Base-by-base conservation (phyloP, 1,140 invertebrate species). In the Onthophagus taurus region DNA sequence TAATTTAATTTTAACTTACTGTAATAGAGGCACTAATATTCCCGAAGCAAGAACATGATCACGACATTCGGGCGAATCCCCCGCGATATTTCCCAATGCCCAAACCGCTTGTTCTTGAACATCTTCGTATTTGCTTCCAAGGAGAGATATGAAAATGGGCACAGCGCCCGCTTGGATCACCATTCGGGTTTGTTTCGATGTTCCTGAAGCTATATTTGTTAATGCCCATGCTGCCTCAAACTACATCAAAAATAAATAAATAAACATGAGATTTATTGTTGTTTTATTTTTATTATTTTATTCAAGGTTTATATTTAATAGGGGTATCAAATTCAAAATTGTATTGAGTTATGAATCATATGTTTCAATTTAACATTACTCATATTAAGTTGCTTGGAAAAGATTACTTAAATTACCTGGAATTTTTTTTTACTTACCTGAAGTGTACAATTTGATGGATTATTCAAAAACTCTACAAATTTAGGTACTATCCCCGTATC, bases 151-250 rank as follows among this genome's bases (percentile, higher is more conserved):
- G 60, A 98, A 94, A 53, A 92, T 84, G 12, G 86, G 86, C 31
- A 97, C 89, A 18, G 92, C 93, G 31, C 90, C 90, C 23, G 89
- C 88, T 54, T 94, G 87, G 53, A 97, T 89, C 1, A 98, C 93
- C 55, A 89, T 83, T 43, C 81, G 75, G 2, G 94, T 97, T 68
- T 97, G 93, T 44, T 81, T 72, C 12, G 90, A 93, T 14, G 90
- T 95, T n/a, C 94, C 94, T 2, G 90, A 95, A 2, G 93, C 94
- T 54, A 98, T 95, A 67, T 98, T 98, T 37, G 94, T 98, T 47
- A 98, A 66, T 34, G 92, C 91, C 94, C 94, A 98, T 33, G 94
- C 92, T 44, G 94, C 92, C 73, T 98, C 94, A 72, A 97, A 98
- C 85, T 97, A 66, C 23, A 72, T 66, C 47, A 49, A 51, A 4